Conservation (phyloP, 2,888 invertebrate genomes). For the Ectemnius lituratus region DNA sequence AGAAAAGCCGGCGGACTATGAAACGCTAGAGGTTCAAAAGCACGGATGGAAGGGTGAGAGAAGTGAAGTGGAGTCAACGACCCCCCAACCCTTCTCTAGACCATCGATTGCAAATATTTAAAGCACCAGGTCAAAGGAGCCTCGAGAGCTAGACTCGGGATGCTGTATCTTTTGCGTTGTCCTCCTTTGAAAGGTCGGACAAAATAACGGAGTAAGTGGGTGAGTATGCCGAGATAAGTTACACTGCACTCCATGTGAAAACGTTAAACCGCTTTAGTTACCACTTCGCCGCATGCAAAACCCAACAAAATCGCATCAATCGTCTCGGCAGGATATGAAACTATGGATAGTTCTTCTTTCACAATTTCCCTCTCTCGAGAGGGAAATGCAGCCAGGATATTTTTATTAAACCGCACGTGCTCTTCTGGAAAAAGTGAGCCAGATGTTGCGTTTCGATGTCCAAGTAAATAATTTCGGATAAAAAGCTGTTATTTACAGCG, state of each 20-base stretch:
- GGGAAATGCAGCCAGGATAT: background rate
- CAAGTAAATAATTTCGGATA: no score
- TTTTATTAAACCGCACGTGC: no score
- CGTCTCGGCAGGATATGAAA: background rate
- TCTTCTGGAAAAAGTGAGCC: no score
- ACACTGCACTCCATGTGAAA: constrained; percentile 26
- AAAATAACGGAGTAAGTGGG: constrained; percentile 42
- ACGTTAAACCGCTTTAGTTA: constrained; percentile 41
- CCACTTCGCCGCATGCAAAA: constrained; percentile 13
- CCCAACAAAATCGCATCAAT: background rate
- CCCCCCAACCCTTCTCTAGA: constrained; percentile 59
- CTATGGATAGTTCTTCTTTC: background rate
- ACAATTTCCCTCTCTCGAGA: background rate
- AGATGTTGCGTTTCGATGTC: no score
- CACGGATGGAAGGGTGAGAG: constrained; percentile 13
- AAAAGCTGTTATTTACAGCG: no score
- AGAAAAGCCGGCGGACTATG: constrained; percentile 5
- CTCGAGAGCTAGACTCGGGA: background rate
- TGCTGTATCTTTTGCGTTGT: constrained; percentile 8
- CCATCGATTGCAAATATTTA: constrained; percentile 75
- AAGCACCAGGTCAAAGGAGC: constrained; percentile 67
- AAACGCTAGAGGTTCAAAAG: constrained; percentile 2
- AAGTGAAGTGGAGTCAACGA: constrained; percentile 67
- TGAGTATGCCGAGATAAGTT: constrained; percentile 24
- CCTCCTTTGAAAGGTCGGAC: constrained; percentile 29